Percentiles rank a stretch among this genome's conserved stretches.
phyloP scores from a whole-genome alignment of 2,888 invertebrate species.

The Chironomus riparius region DNA sequence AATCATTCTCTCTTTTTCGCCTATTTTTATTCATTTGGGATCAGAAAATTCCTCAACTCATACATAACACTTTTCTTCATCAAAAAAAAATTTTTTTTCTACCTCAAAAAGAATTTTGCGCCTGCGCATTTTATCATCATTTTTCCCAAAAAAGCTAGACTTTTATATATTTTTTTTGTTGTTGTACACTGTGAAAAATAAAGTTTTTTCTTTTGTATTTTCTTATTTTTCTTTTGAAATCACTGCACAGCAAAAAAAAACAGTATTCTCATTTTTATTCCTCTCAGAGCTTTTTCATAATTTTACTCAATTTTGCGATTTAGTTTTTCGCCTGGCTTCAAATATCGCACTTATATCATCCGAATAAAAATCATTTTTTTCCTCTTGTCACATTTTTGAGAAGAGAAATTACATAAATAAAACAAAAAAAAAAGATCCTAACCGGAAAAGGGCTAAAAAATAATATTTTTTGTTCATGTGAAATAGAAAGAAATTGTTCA shows the following conservation, averaged over 20 bases:
- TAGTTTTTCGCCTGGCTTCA: conserved; percentile 25
- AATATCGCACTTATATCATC: conserved; percentile 22
- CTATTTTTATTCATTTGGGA: background rate
- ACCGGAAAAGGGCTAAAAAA: background rate
- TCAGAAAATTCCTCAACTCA: conserved; percentile 23
- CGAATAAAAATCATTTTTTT: background rate
- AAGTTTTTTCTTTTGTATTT: background rate
- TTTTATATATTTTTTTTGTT: conserved; percentile 2
- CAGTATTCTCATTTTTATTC: background rate
- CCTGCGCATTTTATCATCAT: conserved; percentile 10
- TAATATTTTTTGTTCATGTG: background rate
- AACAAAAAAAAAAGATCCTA: background rate
- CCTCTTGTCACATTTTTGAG: background rate
- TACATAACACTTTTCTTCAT: conserved; percentile 25
- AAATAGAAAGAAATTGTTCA: conserved; percentile 2
- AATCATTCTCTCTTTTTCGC: background rate
- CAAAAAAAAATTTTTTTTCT: background rate
- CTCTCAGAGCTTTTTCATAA: background rate
- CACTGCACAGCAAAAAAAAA: background rate
- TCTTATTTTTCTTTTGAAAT: background rate
- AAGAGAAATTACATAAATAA: background rate
- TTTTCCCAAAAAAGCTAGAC: background rate
- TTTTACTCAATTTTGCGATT: conserved; percentile 4
- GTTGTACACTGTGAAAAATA: conserved; percentile 16
- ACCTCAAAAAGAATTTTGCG: background rate